phyloP scores from a whole-genome alignment of 2,797 vertebrate genomes.

The Parauchenoglanis punctatus region DNA sequence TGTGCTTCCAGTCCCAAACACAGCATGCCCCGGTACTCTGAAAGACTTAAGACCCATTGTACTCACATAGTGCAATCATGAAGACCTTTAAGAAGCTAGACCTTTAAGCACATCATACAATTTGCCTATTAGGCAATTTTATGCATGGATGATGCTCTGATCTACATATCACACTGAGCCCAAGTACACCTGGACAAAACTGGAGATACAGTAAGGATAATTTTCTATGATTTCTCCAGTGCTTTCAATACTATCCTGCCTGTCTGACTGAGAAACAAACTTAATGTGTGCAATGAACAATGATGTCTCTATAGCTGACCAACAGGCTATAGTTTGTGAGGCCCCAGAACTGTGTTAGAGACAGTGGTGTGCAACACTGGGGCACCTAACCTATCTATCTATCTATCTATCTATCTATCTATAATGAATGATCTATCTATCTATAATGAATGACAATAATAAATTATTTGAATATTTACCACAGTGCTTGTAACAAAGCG shows the following conservation, averaged over 20 bases:
- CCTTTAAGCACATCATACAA: not conserved
- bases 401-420: not conserved
- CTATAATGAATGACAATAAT: not conserved
- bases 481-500: constrained; percentile 16
- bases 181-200: too few relatives aligned
- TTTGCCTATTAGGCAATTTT: not conserved
- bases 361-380: too few relatives aligned
- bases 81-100: not conserved
- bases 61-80: not conserved
- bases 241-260: too few relatives aligned
- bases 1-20: not conserved
- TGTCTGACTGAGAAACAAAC: too few relatives aligned
- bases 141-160: not conserved
- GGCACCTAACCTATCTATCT: not conserved
- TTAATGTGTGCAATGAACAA: too few relatives aligned
- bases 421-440: not conserved
- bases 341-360: too few relatives aligned
- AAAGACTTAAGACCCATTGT: not conserved
- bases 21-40: not conserved
- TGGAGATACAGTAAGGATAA: too few relatives aligned
- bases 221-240: too few relatives aligned
- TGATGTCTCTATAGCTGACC: too few relatives aligned
- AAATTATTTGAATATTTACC: constrained; percentile 27
- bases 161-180: not conserved
- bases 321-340: too few relatives aligned